Percentiles rank a stretch among this genome's conserved stretches.
Evolutionary conservation across 2,797 vertebrate species (phyloP).

Genomic region (Scyliorhinus canicula): DNA sequence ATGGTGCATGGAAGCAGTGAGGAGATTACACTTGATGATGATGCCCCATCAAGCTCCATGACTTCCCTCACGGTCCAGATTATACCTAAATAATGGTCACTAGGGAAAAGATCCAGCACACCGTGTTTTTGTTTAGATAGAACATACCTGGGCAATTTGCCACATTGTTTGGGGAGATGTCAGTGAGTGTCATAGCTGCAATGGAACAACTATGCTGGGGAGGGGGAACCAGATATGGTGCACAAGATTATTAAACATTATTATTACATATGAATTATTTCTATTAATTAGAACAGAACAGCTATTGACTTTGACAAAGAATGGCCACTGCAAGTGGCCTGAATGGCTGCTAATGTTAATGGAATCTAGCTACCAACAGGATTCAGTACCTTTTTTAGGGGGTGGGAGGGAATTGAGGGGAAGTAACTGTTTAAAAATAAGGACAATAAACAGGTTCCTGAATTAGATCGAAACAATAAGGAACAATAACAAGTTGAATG

Average conservation of each 20-base stretch:
- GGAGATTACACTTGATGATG: not conserved
- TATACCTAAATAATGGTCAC: not conserved
- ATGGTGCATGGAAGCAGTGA: not conserved
- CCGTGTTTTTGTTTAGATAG: not conserved
- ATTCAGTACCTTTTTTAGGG: not conserved
- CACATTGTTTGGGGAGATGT: not conserved
- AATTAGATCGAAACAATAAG: not conserved
- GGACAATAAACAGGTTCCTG: not conserved
- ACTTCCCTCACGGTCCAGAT: not conserved
- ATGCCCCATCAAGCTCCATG: not conserved
- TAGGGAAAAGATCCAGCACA: not conserved
- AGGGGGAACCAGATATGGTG: not conserved
- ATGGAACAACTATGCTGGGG: not conserved
- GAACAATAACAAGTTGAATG: not conserved
- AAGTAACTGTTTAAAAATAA: not conserved
- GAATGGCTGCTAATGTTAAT: not conserved
- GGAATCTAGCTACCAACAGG: not conserved
- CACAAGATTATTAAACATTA: not conserved
- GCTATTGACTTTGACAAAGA: not conserved
- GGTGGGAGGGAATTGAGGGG: too few relatives aligned
- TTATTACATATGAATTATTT: not conserved
- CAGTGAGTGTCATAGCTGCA: not conserved
- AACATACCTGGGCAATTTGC: too few relatives aligned
- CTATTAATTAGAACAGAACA: not conserved
- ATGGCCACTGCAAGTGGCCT: not conserved